Evolutionary conservation across 2,797 vertebrate species (phyloP), one percentile per base, ranked within the genome.

Genomic region (Kryptopterus vitreolus): DNA sequence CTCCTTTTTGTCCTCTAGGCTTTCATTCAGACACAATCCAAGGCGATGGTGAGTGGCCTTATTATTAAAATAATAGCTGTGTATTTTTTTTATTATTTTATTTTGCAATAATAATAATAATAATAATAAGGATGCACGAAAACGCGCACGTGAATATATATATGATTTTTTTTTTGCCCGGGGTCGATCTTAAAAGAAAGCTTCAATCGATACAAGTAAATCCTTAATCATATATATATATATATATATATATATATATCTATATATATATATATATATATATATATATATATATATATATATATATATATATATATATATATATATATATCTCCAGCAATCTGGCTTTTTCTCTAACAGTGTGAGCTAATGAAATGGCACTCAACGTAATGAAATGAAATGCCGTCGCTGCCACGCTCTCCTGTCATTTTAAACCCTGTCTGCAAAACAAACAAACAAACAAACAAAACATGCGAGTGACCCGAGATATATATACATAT

Each of bases 391-490:
- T 35, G 31, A 73, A 58, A 73, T 58, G 33, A 58, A 73, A 58
- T 73, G 53, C 53, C 16, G 33, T 58, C 33, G 3, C 33, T 58
- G 11, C 11, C 53, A 24, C 43, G 52, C 53, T 18, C 35, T 12
- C 8, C 26, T 77, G 38, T 73, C 66, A 16, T 82, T 62, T 76
- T 61, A 59, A 11, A 66, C 43, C 20, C 59, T 58, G 3, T 4
- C 5, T 48, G 24, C 13, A 12, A 16, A 12, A 50, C 4, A 50
- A 1, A 3, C 48, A 2, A 52, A 52, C 3, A 12, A 11, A 11
- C 9, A 31, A 52, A 29, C 20, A 12, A 78, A 79, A 69, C 82
- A 79, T n/a, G n/a, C n/a, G n/a, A n/a, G n/a, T n/a, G n/a, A n/a
- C n/a, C n/a, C n/a, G n/a, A n/a, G n/a, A n/a, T n/a, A n/a, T n/a